These are phyloP conservation scores for Diplazon laetatorius DNA, from an alignment of 2,888 invertebrate species.

Conservation along the genomic window DNA sequence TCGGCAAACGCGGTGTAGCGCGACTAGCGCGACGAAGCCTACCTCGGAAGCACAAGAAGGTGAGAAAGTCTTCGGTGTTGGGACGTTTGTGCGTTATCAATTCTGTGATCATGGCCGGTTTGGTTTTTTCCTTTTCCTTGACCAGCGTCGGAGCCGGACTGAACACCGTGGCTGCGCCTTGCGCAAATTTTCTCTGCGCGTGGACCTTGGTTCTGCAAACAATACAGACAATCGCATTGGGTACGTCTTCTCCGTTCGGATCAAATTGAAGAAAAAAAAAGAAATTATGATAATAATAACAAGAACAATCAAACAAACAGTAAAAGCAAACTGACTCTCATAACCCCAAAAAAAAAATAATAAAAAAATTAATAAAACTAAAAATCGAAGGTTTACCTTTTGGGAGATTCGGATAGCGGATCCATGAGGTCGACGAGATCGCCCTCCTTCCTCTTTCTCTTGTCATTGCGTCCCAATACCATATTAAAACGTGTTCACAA, in stretches of 20 bases:
- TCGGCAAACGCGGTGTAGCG: too few species aligned
- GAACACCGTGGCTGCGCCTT: constrained; percentile 87
- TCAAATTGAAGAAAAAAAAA: constrained; percentile 2
- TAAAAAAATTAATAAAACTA: background rate
- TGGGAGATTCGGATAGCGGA: constrained; percentile 78
- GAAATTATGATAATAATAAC: constrained; percentile 15
- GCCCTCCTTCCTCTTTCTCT: constrained; percentile 80
- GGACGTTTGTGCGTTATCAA: constrained; percentile 88
- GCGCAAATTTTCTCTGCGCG: constrained; percentile 94
- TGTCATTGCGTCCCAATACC: constrained; percentile 81
- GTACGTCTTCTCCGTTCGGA: too few species aligned
- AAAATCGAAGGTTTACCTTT: constrained; percentile 72
- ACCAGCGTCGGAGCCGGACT: constrained; percentile 85
- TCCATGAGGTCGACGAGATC: constrained; percentile 81
- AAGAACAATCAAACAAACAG: constrained; percentile 22
- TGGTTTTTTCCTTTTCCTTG: constrained; percentile 85
- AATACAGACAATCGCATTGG: background rate
- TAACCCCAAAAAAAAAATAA: constrained; percentile 23
- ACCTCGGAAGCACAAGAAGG: constrained; percentile 93
- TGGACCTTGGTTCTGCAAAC: constrained; percentile 88
- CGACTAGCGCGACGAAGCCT: constrained; percentile 61
- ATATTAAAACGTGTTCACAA: constrained; percentile 70
- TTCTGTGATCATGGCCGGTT: constrained; percentile 84
- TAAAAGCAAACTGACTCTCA: background rate
- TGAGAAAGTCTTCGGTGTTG: constrained; percentile 93